Evolutionary conservation across 2,113 vertebrate genomes (phyloP).

Genomic region (Podiceps cristatus): DNA sequence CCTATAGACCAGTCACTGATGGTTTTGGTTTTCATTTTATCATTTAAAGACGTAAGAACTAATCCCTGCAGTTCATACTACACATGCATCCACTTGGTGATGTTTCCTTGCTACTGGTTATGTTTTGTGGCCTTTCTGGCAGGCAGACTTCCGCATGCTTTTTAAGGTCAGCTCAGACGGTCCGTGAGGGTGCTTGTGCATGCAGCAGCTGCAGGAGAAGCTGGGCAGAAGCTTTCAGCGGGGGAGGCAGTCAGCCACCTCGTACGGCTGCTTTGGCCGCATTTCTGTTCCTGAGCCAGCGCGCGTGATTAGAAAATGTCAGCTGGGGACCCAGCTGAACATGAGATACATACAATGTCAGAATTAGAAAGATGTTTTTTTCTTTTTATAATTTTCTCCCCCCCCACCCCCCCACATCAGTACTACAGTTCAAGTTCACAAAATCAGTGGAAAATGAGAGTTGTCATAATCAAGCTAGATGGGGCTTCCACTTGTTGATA

Average conservation of each 20-base stretch:
- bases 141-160: not conserved
- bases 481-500: not conserved
- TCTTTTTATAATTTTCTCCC: not conserved
- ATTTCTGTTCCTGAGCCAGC: not conserved
- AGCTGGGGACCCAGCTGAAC: not conserved
- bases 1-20: not conserved
- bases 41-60: not conserved
- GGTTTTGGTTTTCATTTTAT: not conserved
- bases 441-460: not conserved
- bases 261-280: not conserved
- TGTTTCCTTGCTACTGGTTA: not conserved
- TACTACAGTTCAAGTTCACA: not conserved
- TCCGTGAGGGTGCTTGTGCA: fast-evolving
- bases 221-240: not conserved
- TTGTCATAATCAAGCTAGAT: not conserved
- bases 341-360: not conserved
- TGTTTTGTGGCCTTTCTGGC: not conserved
- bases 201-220: not conserved
- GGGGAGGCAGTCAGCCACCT: not conserved
- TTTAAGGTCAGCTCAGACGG: not conserved
- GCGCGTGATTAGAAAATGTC: not conserved
- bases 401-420: fast-evolving
- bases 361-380: not conserved
- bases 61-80: not conserved
- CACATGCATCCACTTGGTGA: not conserved